These are phyloP conservation scores for Callinectes sapidus DNA, from an alignment of 2,888 invertebrate species.

Conservation along the genomic window DNA sequence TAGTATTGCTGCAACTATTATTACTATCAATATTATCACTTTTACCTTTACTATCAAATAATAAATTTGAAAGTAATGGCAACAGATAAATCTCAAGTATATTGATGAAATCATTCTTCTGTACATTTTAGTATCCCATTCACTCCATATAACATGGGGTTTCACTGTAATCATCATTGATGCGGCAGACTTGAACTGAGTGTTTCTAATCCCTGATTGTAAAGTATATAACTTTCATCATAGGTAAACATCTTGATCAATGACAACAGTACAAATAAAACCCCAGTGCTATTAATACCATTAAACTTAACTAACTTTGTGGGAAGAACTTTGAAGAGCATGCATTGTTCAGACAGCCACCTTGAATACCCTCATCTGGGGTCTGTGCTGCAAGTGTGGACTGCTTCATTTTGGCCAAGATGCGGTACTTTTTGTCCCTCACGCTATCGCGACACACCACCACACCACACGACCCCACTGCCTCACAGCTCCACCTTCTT, in stretches of 20 bases:
- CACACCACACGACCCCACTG: conserved; percentile 85
- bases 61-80: too few relatives aligned
- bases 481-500: conserved; percentile 79
- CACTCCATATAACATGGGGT: too few relatives aligned
- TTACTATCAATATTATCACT: not conserved
- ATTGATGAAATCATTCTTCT: too few relatives aligned
- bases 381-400: conserved; percentile 79
- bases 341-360: conserved; percentile 39
- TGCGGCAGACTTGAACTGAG: not conserved
- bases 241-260: not conserved
- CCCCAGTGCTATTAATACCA: not conserved
- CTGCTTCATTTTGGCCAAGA: conserved; percentile 83
- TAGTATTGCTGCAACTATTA: too few relatives aligned
- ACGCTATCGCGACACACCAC: conserved; percentile 81
- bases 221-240: not conserved
- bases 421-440: conserved; percentile 83
- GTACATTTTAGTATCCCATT: too few relatives aligned
- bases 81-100: too few relatives aligned
- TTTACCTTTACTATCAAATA: not conserved
- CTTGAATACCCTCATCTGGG: conserved; percentile 47
- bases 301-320: conserved; percentile 18
- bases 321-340: conserved; percentile 20
- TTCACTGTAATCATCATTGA: not conserved
- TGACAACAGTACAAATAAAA: not conserved
- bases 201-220: not conserved